A percentile compares a stretch with the other conserved stretches of the same genome.
Evolutionary conservation across 2,888 invertebrate species (phyloP).

Genomic region (Acleris laterana): DNA sequence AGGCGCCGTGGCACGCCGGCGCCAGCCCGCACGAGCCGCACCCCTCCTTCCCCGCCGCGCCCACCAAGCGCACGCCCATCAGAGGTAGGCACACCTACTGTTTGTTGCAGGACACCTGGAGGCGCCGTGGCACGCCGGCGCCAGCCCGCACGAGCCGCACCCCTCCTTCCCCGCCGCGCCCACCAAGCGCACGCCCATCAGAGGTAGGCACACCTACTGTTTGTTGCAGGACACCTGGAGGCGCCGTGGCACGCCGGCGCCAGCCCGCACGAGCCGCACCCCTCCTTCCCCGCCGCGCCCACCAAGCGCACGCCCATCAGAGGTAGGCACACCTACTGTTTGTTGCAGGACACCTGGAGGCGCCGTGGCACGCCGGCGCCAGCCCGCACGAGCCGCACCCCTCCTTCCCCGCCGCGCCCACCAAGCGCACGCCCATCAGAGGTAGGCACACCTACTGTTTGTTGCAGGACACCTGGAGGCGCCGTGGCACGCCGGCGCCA

Average conservation of each 20-base stretch:
- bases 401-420: slow-evolving; percentile 87
- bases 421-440: slow-evolving; percentile 92
- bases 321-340: too few relatives aligned
- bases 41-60: slow-evolving; percentile 88
- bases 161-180: slow-evolving; percentile 88
- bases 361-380: slow-evolving; percentile 89
- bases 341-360: slow-evolving; percentile 82
- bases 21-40: slow-evolving; percentile 86
- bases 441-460: too few relatives aligned
- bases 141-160: slow-evolving; percentile 86
- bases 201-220: too few relatives aligned
- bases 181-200: slow-evolving; percentile 91
- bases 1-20: slow-evolving; percentile 90
- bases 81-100: too few relatives aligned
- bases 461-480: slow-evolving; percentile 84
- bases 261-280: slow-evolving; percentile 86
- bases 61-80: slow-evolving; percentile 91
- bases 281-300: slow-evolving; percentile 88
- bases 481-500: slow-evolving; percentile 89
- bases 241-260: slow-evolving; percentile 90
- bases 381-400: slow-evolving; percentile 87
- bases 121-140: slow-evolving; percentile 89
- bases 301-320: slow-evolving; percentile 92
- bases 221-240: slow-evolving; percentile 80
- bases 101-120: slow-evolving; percentile 81